Evolutionary conservation across 1,140 invertebrate genomes (phyloP), one percentile per base, ranked within the genome.

Genomic region (Drosophila nikananu): DNA sequence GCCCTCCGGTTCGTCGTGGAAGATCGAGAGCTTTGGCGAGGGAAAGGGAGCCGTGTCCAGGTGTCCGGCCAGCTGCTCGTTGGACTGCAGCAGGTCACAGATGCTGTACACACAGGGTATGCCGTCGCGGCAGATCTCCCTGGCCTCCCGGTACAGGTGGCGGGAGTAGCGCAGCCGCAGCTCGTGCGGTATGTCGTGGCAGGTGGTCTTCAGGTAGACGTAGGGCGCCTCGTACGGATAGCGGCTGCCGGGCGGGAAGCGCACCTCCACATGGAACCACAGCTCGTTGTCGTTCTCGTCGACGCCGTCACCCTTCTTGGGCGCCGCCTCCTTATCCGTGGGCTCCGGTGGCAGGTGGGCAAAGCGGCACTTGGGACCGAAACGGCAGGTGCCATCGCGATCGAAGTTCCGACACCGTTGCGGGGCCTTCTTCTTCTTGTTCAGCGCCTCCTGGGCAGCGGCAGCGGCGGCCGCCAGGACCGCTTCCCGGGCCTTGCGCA

Each of bases 171-270:
- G 94, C 32, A 97, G 91, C 66, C 94, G 95, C 17, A 95, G 93
- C 66, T 95, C 91, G 41, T 94, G 93, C 27, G 96, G 95, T 83
- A 96, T 95, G 41, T 94, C 92, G 54, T 92, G 93, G 30, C 93
- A 94, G 57, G 93, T 93, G 42, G 95, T 94, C 94, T 96, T 95
- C 81, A 96, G 92, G 92, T 95, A 95, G 83, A 97, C 93, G 80
- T 95, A 94, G 9, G 96, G 96, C 2, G 95, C 93, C 93, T 97
- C 95, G 86, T 95, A 95, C 2, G 96, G 96, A 93, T 97, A 97
- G 76, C 94, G 94, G 58, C 94, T 95, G 92, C 95, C 94, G 71
- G 95, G 93, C 8, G 95, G 94, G 94, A 97, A 97, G 81, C 96
- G 94, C 84, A 97, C 94, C 94, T 97, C 96, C 83, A 97, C 93